Conservation (phyloP, 1,140 invertebrate genomes). For the Caenorhabditis briggsae region DNA sequence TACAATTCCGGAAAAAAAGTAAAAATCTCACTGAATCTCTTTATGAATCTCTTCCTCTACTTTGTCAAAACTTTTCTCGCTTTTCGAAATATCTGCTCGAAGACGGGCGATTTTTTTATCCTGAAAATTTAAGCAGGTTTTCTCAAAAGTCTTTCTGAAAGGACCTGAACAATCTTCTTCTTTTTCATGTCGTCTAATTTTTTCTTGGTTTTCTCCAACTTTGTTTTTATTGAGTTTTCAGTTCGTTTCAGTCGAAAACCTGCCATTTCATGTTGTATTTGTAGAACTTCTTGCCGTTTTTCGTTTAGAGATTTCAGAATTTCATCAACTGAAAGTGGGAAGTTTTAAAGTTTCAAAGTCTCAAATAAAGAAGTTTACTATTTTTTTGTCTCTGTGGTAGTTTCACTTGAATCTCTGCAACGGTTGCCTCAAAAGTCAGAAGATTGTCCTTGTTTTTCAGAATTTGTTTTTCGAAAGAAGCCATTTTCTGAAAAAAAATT, state of each 20-base stretch:
- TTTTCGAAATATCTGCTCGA: slow-evolving; percentile 17
- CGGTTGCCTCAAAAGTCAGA: background rate
- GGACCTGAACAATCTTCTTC: slow-evolving; percentile 29
- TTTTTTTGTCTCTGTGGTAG: slow-evolving; percentile 22
- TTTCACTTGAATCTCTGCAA: slow-evolving; percentile 26
- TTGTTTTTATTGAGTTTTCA: slow-evolving; percentile 27
- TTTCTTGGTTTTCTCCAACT: slow-evolving; percentile 32
- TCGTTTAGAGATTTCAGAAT: slow-evolving; percentile 27
- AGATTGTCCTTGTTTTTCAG: slow-evolving; percentile 18
- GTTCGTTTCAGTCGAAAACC: slow-evolving; percentile 34
- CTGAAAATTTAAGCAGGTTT: background rate
- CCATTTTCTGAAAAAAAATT: slow-evolving; percentile 19
- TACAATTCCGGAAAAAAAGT: no score
- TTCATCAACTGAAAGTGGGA: slow-evolving; percentile 14
- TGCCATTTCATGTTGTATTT: slow-evolving; percentile 30
- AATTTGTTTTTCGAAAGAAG: background rate
- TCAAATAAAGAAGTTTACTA: background rate
- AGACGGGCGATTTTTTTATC: slow-evolving; percentile 26
- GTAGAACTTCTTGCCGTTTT: slow-evolving; percentile 25
- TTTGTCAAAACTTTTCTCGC: slow-evolving; percentile 51
- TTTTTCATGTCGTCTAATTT: slow-evolving; percentile 43
- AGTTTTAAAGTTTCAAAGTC: background rate
- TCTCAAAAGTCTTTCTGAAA: no score
- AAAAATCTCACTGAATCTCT: slow-evolving; percentile 9
- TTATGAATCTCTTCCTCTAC: slow-evolving; percentile 28